A percentile compares a stretch with the other conserved stretches of the same genome.
Evolutionary conservation across 2,888 invertebrate genomes (phyloP).

Genomic region (Agrotis puta): DNA sequence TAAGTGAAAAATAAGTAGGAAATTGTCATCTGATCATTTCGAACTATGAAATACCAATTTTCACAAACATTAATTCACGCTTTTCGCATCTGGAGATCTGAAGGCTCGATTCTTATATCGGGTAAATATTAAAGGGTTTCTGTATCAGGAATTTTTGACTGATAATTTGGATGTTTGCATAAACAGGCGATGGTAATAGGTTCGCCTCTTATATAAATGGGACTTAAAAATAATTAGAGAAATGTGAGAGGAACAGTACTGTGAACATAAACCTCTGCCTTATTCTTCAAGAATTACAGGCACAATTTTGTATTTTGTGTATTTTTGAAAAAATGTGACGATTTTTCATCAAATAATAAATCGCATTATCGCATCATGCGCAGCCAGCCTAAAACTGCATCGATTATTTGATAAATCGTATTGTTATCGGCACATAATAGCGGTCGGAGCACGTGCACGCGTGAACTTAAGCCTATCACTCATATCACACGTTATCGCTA

Average conservation of each 20-base stretch:
- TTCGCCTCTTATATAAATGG: neutral
- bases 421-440: slow-evolving; percentile 78
- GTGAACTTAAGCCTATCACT: slow-evolving; percentile 68
- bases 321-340: neutral
- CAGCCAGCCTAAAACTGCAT: slow-evolving; percentile 74
- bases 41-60: too few relatives aligned
- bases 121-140: too few relatives aligned
- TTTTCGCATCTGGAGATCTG: too few relatives aligned
- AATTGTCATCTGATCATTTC: too few relatives aligned
- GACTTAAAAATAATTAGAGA: neutral
- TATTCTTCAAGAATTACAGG: neutral
- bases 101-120: too few relatives aligned
- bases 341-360: neutral
- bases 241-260: neutral
- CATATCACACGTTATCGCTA: slow-evolving; percentile 60
- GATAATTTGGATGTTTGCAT: too few relatives aligned
- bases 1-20: too few relatives aligned
- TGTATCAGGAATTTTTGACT: too few relatives aligned
- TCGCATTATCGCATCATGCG: slow-evolving; percentile 10
- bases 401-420: slow-evolving; percentile 86
- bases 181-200: neutral
- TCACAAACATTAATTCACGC: neutral
- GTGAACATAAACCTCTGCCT: neutral
- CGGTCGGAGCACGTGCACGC: slow-evolving; percentile 74
- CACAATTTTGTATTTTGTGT: neutral